A percentile compares a stretch with the other conserved stretches of the same genome.
Conservation (phyloP, 2,113 vertebrate genomes). For the Suncus etruscus region DNA sequence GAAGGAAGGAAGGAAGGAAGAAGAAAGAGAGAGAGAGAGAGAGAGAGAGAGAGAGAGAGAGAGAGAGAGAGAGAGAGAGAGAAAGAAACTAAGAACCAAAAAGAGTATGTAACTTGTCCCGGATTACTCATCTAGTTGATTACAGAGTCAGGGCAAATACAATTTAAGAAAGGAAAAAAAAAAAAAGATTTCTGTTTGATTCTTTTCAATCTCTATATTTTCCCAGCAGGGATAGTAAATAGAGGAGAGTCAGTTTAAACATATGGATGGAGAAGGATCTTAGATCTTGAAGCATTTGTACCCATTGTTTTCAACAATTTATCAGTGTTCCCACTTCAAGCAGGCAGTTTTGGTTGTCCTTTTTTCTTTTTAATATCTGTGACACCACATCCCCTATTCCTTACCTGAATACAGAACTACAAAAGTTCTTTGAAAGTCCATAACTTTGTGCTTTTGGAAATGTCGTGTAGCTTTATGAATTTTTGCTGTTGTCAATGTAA, state of each 20-base stretch:
- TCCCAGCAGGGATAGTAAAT: neutral
- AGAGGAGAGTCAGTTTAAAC: neutral
- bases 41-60: too few species aligned
- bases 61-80: too few species aligned
- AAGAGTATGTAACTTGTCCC: constrained; percentile 23
- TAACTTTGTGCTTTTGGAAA: neutral
- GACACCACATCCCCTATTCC: neutral
- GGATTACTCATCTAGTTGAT: neutral
- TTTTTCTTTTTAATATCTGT: neutral
- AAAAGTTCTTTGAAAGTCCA: neutral
- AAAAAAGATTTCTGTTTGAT: neutral
- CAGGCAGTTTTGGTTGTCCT: neutral
- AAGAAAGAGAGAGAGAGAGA: too few species aligned
- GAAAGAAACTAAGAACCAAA: constrained; percentile 47
- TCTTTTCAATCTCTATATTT: neutral
- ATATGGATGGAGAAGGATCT: neutral
- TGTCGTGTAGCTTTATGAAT: constrained; percentile 52
- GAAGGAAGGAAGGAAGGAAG: too few species aligned
- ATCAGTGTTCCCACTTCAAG: neutral
- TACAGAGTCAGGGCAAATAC: neutral
- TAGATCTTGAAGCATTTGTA: neutral
- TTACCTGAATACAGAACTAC: neutral
- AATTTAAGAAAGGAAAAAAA: constrained; percentile 28
- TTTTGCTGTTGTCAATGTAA: constrained; percentile 59
- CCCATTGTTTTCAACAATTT: neutral